These are phyloP conservation scores for Drosophila antonietae DNA, from an alignment of 2,888 invertebrate species.

Conservation along the genomic window DNA sequence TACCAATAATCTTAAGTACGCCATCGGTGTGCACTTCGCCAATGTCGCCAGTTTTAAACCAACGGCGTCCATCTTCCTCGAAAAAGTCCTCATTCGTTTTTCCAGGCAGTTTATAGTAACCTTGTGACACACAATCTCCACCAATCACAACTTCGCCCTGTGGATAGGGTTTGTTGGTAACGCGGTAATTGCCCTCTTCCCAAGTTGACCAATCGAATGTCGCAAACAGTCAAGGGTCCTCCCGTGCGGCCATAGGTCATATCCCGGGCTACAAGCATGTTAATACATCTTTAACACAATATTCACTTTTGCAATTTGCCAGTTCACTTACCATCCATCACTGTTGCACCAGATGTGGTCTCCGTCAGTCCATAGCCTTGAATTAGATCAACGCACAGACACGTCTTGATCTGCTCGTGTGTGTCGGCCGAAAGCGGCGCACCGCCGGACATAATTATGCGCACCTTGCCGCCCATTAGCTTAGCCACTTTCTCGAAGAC, in stretches of 20 bases:
- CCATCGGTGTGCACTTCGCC: slow-evolving; percentile 97
- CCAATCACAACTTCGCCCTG: slow-evolving; percentile 94
- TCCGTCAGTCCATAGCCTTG: slow-evolving; percentile 99
- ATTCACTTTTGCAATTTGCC: not conserved
- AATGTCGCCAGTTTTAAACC: slow-evolving; percentile 99
- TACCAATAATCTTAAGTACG: slow-evolving; percentile 97
- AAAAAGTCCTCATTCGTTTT: slow-evolving; percentile 96
- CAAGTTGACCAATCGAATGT: slow-evolving; percentile 96
- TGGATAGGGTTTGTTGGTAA: slow-evolving; percentile 93
- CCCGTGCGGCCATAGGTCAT: slow-evolving; percentile 92
- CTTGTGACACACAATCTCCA: slow-evolving; percentile 95
- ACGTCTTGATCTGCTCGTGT: slow-evolving; percentile 96
- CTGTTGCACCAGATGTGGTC: slow-evolving; percentile 96
- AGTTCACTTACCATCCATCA: slow-evolving; percentile 89
- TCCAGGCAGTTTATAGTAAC: slow-evolving; percentile 96
- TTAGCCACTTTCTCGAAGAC: slow-evolving; percentile 85
- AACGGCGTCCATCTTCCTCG: slow-evolving; percentile 91
- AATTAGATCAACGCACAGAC: slow-evolving; percentile 94
- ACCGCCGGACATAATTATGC: slow-evolving; percentile 96
- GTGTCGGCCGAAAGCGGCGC: slow-evolving; percentile 98
- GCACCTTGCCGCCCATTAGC: slow-evolving; percentile 94
- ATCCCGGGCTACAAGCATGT: slow-evolving; percentile 83
- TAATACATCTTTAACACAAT: not conserved
- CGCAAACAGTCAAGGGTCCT: slow-evolving; percentile 93
- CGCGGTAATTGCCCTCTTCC: slow-evolving; percentile 96